phyloP scores from a whole-genome alignment of 2,797 vertebrate species.

The Sebastes baramenuke region DNA sequence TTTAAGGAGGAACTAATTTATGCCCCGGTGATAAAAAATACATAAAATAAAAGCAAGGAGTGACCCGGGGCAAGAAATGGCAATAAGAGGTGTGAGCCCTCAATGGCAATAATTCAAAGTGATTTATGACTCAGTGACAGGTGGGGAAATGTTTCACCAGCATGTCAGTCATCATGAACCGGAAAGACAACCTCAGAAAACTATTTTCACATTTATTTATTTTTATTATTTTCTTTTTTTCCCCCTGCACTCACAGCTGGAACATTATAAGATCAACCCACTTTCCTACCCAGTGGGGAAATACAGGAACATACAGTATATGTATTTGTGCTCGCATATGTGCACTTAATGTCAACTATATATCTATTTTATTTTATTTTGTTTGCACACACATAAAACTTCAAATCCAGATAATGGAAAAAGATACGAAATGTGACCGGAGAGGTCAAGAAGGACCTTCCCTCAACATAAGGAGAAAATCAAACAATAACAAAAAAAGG shows the following conservation, averaged over 20 bases:
- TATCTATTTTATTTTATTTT: too few relatives aligned
- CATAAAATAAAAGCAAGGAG: slow-evolving; percentile 77
- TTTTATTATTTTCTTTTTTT: background rate
- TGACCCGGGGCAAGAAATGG: slow-evolving; percentile 59
- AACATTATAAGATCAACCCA: background rate
- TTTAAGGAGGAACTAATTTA: slow-evolving; percentile 75
- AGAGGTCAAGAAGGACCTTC: too few relatives aligned
- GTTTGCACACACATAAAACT: too few relatives aligned
- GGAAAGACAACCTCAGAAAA: background rate
- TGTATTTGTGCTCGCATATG: background rate
- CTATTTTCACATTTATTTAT: background rate
- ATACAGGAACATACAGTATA: background rate
- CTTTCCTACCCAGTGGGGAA: background rate
- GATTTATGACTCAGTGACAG: slow-evolving; percentile 57
- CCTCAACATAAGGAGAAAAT: too few relatives aligned
- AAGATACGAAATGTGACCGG: too few relatives aligned
- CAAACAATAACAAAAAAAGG: too few relatives aligned
- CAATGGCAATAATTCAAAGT: slow-evolving; percentile 48
- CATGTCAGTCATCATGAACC: slow-evolving; percentile 42
- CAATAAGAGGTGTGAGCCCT: slow-evolving; percentile 59
- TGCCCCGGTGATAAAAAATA: slow-evolving; percentile 72
- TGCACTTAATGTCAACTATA: too few relatives aligned
- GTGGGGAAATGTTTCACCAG: slow-evolving; percentile 13
- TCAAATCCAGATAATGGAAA: too few relatives aligned
- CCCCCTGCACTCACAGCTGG: background rate